phyloP scores from a whole-genome alignment of 2,797 vertebrate genomes.

The Zenarchopterus dispar region DNA sequence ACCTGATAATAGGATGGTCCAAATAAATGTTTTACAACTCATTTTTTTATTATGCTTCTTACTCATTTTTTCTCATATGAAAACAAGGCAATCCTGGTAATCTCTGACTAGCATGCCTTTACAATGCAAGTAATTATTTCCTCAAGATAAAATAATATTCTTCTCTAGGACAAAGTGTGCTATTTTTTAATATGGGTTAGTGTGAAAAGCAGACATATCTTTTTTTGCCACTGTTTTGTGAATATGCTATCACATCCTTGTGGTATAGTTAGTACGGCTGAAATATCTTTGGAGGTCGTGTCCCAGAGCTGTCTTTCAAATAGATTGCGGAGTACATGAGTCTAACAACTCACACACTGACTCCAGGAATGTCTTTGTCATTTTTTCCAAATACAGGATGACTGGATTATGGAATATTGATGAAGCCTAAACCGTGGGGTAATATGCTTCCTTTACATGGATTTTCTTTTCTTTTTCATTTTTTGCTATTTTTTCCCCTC shows the following conservation, averaged over 20 bases:
- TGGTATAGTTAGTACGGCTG: conserved; percentile 32
- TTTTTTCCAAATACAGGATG: conserved; percentile 78
- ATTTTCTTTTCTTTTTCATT: conserved; percentile 78
- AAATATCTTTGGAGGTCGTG: conserved; percentile 49
- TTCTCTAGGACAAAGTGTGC: conserved; percentile 29
- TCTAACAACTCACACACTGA: conserved; percentile 38
- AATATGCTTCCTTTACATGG: conserved; percentile 80
- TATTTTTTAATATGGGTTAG: conserved; percentile 7
- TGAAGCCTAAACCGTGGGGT: conserved; percentile 85
- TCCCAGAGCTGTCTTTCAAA: conserved; percentile 23
- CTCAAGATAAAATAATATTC: conserved; percentile 16
- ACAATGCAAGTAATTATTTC: conserved; percentile 10
- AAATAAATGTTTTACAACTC: not conserved
- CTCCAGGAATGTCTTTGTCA: conserved; percentile 49
- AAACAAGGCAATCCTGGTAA: not conserved
- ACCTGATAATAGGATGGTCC: not conserved
- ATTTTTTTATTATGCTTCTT: not conserved
- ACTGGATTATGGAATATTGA: conserved; percentile 89
- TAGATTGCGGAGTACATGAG: conserved; percentile 24
- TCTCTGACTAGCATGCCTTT: conserved; percentile 3
- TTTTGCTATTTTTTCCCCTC: conserved; percentile 73
- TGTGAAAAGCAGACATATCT: conserved; percentile 22
- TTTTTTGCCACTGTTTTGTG: conserved; percentile 26
- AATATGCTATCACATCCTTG: conserved; percentile 46
- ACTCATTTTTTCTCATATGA: too few relatives aligned